Base-by-base conservation (phyloP, 2,888 invertebrate species). In the Conops quadrifasciatus region DNA sequence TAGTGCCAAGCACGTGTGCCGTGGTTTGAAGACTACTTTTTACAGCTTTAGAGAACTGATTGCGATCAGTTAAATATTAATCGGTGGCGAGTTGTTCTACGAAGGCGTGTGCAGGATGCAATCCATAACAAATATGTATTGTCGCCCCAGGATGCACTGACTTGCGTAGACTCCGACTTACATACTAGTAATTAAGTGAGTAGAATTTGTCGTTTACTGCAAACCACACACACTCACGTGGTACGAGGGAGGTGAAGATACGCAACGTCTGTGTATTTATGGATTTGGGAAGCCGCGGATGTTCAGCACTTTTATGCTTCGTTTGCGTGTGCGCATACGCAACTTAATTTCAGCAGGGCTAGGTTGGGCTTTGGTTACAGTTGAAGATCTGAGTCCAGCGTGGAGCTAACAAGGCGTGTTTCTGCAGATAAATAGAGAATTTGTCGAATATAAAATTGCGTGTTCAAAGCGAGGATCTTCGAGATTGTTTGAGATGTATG, bases 381-480 rank as follows among this genome's bases (percentile, higher is more conserved):
- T 70, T 51, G 53, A 21, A 47, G 28, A 15, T 70, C 69, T 69
- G 67, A 53, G 30, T 65, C 26, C 58, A 9, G 16, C 15, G 65
- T 36, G 49, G 53, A 24, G 45, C 45, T 15, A 68, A 45, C 74
- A 77, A 75, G 75, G 82, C 84, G 84, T 84, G 83, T 81, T 80
- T 76, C 76, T 78, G 81, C 84, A 81, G 83, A 79, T 79, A 81
- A 80, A 80, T 78, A 78, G 79, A 77, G 83, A 80, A 83, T 84
- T 83, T 84, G 80, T 81, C 79, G 75, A 72, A 72, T 70, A 49
- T 16, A 45, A 26, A 64, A 49, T 68, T 51, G 60, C 68, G 62
- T 60, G 53, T 21, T 28, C 68, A 36, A 24, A 36, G 21, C 43
- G 56, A 43, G 36, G 53, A 56, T 66, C 56, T 30, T 21, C 5